A percentile compares a stretch with the other conserved stretches of the same genome.
phyloP scores from a whole-genome alignment of 1,140 invertebrate genomes.

The Vanessa atalanta region DNA sequence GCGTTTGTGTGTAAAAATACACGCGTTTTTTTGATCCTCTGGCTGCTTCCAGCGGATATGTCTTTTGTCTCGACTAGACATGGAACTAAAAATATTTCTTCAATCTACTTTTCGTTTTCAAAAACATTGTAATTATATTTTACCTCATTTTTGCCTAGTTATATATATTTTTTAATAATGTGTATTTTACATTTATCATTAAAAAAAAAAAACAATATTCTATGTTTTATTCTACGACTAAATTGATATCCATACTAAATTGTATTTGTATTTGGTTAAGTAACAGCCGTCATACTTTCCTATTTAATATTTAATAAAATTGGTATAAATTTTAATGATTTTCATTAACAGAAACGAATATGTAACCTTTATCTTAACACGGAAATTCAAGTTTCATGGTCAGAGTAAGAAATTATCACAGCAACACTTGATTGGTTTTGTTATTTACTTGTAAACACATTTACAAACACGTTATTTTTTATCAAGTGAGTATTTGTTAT shows the following conservation, averaged over 20 bases:
- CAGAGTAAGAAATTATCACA: slow-evolving; percentile 17
- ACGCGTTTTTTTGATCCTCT: slow-evolving; percentile 50
- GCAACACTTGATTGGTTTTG: slow-evolving; percentile 18
- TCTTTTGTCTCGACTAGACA: slow-evolving; percentile 39
- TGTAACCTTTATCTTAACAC: slow-evolving; percentile 28
- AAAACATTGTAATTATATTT: not conserved
- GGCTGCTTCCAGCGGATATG: slow-evolving; percentile 43
- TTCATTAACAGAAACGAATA: slow-evolving; percentile 5
- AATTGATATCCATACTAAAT: too few relatives aligned
- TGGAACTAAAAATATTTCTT: not conserved
- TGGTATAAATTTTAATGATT: not conserved
- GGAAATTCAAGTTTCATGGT: slow-evolving; percentile 31
- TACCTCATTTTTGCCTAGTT: too few relatives aligned
- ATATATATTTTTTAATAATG: too few relatives aligned
- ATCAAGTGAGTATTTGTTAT: not conserved
- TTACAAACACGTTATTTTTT: not conserved
- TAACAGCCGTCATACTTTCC: too few relatives aligned
- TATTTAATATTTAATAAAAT: too few relatives aligned
- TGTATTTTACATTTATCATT: too few relatives aligned
- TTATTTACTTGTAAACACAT: slow-evolving; percentile 1
- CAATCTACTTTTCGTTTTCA: not conserved
- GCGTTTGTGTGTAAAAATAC: slow-evolving; percentile 60
- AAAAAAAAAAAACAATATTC: too few relatives aligned
- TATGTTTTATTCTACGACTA: too few relatives aligned
- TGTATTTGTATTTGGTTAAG: too few relatives aligned